Base-by-base conservation (phyloP, 2,888 invertebrate species). In the Trachelus tabidus region DNA sequence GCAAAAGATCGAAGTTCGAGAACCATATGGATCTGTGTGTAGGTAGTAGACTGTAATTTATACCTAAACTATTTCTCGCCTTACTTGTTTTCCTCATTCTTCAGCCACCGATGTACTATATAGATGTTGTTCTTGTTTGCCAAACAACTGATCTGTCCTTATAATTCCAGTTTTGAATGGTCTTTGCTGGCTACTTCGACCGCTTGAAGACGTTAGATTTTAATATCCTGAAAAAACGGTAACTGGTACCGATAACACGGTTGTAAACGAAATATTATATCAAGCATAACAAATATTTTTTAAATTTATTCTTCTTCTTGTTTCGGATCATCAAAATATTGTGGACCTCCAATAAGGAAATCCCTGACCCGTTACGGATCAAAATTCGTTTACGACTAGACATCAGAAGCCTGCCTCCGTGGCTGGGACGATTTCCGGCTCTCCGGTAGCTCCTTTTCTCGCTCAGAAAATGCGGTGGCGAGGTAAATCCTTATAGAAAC, bases 401-500 rank as follows among this genome's bases (percentile, higher is more conserved):
- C 80, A 77, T 35, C 71, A 79, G 80, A 81, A 82, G 81, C 80
- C 79, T 56, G 56, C 23, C 23, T 81, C 79, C 73, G 76, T 79
- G 84, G 9, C 56, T 56, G 23, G 56, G 56, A 56, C 56, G 9
- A 23, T 56, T 56, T 23, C 56, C 23, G 56, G 56, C 15, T 40
- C 40, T 40, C 40, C 40, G 15, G 40, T 40, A 40, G 56, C 56
- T 56, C 9, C 23, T 56, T 23, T 56, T 23, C 56, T 56, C 56
- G 23, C 56, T 56, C 56, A 9, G 56, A 23, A 56, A 56, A 56
- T 56, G 56, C 56, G 56, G 56, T 56, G 23, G 56, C 56, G 23
- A 56, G 23, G 56, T 85, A 86, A 87, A 83, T 77, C 78, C 80
- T 80, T 81, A 81, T 86, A 87, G 87, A 88, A 88, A 86, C 80